A percentile compares a stretch with the other conserved stretches of the same genome.
Evolutionary conservation across 2,797 vertebrate genomes (phyloP).

Genomic region (Thamnophis elegans): DNA sequence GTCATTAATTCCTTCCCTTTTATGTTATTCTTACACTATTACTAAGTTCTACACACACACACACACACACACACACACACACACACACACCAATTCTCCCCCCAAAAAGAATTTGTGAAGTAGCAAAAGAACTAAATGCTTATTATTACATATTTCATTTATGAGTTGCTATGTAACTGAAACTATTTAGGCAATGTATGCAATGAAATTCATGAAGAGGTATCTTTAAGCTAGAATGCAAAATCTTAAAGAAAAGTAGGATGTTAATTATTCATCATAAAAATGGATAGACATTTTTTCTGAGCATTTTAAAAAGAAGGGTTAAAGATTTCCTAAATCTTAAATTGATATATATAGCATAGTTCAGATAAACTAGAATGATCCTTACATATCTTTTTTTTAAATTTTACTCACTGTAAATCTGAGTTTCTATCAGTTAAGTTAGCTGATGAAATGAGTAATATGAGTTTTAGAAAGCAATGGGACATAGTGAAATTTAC

Average conservation of each 20-base stretch:
- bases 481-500: neutral
- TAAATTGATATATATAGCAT: neutral
- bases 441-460: neutral
- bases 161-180: neutral
- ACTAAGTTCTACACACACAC: neutral
- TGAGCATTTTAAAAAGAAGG: neutral
- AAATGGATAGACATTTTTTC: neutral
- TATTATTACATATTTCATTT: neutral
- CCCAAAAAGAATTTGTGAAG: neutral
- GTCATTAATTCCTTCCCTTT: constrained; percentile 21
- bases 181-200: neutral
- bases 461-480: neutral
- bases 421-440: fast-evolving
- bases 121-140: neutral
- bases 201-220: neutral
- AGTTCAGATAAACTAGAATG: neutral
- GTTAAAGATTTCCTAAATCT: neutral
- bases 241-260: neutral
- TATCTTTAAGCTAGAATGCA: neutral
- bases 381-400: neutral
- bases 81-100: no score
- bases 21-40: constrained; percentile 16
- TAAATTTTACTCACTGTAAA: neutral
- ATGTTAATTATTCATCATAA: neutral
- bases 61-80: no score